Evolutionary conservation across 1,140 invertebrate genomes (phyloP).

Genomic region (Amyelois transitella): DNA sequence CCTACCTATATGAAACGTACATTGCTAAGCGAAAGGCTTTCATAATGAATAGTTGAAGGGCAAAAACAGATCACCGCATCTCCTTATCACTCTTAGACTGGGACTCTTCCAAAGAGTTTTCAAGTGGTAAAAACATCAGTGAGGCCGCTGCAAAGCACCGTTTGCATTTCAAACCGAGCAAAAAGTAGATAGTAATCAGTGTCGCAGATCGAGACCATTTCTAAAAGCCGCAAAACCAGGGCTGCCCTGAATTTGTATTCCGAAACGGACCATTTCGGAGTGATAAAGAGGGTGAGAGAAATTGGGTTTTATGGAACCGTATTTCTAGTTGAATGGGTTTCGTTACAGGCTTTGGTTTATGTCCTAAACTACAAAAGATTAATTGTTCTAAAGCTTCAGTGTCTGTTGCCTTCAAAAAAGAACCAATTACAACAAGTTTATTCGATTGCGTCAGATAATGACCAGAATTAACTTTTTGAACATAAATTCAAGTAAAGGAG

Average conservation of each 20-base stretch:
- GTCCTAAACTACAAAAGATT: too few relatives aligned
- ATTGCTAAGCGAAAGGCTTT: too few relatives aligned
- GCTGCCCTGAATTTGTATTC: not conserved
- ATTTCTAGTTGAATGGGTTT: not conserved
- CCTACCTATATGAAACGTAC: too few relatives aligned
- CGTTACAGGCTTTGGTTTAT: too few relatives aligned
- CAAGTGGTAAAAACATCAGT: conserved; percentile 5
- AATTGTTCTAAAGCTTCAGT: too few relatives aligned
- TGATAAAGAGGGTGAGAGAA: not conserved
- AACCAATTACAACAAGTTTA: too few relatives aligned
- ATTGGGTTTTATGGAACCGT: not conserved
- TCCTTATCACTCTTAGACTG: not conserved
- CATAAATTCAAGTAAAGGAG: too few relatives aligned
- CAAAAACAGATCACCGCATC: not conserved
- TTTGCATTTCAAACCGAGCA: conserved; percentile 8
- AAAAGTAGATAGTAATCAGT: conserved; percentile 9
- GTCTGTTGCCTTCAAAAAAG: too few relatives aligned
- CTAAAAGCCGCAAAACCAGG: conserved; percentile 4
- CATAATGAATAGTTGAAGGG: not conserved
- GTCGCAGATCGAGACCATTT: conserved; percentile 1
- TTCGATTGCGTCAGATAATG: too few relatives aligned
- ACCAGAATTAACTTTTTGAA: too few relatives aligned
- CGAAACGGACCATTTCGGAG: not conserved
- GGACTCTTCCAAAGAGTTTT: not conserved
- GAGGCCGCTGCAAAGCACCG: not conserved